Percentiles rank a stretch among this genome's conserved stretches.
These are phyloP conservation scores for Belgica antarctica DNA, from an alignment of 2,888 invertebrate species.

Conservation along the genomic window DNA sequence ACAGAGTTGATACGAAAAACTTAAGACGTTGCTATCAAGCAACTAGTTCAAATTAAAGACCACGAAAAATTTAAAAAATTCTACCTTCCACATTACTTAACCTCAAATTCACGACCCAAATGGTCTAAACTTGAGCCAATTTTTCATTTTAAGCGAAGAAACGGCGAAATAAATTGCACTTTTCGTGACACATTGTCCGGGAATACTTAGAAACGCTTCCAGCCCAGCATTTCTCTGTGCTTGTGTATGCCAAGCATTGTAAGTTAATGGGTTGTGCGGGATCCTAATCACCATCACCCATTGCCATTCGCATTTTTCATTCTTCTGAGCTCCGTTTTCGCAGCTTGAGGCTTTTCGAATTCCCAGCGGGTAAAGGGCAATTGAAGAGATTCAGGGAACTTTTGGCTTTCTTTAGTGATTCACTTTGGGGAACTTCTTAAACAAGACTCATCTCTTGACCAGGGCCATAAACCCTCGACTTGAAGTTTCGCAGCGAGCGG, in stretches of 20 bases:
- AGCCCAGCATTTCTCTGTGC: not conserved
- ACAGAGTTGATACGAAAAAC: too few species aligned
- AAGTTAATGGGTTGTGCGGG: not conserved
- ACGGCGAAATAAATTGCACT: conserved; percentile 35
- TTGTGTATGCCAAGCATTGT: not conserved
- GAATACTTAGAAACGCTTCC: not conserved
- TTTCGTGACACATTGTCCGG: conserved; percentile 11
- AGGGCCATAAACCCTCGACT: not conserved
- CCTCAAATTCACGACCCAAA: not conserved
- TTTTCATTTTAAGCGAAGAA: not conserved
- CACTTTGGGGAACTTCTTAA: not conserved
- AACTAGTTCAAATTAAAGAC: too few species aligned
- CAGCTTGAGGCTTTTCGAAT: not conserved
- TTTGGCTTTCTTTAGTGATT: not conserved
- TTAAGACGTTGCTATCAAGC: too few species aligned
- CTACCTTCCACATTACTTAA: too few species aligned
- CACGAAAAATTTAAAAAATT: too few species aligned
- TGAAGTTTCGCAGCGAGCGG: not conserved
- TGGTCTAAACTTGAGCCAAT: too few species aligned
- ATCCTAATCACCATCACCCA: not conserved
- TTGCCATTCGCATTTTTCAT: not conserved
- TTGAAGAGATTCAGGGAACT: too few species aligned
- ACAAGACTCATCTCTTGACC: not conserved
- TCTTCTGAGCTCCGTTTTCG: not conserved
- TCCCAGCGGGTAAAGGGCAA: too few species aligned